phyloP scores from a whole-genome alignment of 2,113 vertebrate species.

The Balaeniceps rex region DNA sequence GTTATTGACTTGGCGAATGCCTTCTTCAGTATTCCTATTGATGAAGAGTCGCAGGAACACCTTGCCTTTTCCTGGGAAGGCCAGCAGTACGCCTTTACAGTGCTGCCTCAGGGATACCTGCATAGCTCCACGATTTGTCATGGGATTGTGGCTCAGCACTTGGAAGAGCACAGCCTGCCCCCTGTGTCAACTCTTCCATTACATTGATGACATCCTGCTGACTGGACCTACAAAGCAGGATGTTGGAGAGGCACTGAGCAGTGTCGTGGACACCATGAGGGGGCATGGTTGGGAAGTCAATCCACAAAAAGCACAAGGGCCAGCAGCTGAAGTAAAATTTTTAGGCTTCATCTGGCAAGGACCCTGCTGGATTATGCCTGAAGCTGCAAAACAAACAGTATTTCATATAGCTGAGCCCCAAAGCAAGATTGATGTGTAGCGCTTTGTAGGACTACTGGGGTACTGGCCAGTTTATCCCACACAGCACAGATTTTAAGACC shows the following conservation, averaged over 20 bases:
- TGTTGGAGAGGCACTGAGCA: neutral
- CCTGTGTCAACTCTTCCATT: neutral
- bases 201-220: neutral
- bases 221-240: neutral
- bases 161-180: neutral
- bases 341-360: neutral
- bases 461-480: neutral
- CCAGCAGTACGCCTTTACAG: neutral
- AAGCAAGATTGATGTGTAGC: neutral
- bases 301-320: neutral
- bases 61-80: neutral
- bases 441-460: neutral
- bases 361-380: neutral
- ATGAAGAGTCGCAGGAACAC: neutral
- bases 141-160: neutral
- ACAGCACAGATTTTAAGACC: neutral
- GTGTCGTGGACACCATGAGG: neutral
- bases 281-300: neutral
- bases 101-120: neutral
- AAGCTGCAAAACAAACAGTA: neutral
- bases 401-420: neutral
- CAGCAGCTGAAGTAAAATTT: neutral
- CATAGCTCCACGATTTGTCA: neutral
- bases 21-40: neutral
- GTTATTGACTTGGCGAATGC: neutral